Conservation (phyloP, 1,140 invertebrate species). For the Tetramorium alpestre region DNA sequence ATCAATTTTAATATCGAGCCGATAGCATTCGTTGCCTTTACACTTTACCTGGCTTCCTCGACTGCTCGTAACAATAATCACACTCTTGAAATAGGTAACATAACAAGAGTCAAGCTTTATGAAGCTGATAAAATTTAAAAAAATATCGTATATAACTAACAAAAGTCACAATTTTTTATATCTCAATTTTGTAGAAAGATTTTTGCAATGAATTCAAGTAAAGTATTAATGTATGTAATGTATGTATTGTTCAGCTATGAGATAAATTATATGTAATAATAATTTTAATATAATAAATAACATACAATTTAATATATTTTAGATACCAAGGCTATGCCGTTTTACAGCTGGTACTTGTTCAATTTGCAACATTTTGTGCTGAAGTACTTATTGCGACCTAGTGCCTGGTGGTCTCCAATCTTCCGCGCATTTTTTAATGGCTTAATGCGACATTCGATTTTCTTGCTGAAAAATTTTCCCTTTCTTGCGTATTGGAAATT, state of each 20-base stretch:
- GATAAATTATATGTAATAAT: neutral
- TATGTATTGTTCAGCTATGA: neutral
- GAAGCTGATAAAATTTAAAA: neutral
- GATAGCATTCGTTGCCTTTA: constrained; percentile 82
- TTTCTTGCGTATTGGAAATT: constrained; percentile 79
- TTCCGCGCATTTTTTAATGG: constrained; percentile 83
- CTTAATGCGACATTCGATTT: constrained; percentile 82
- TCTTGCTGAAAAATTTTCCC: constrained; percentile 80
- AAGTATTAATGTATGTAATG: constrained; percentile 21
- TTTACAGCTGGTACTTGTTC: constrained; percentile 82
- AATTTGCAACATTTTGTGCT: constrained; percentile 83
- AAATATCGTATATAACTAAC: neutral
- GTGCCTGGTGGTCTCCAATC: constrained; percentile 80
- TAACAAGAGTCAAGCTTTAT: neutral
- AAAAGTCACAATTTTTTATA: neutral
- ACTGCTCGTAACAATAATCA: constrained; percentile 81
- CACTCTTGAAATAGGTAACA: constrained; percentile 77
- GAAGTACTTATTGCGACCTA: constrained; percentile 77
- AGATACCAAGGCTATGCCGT: constrained; percentile 76
- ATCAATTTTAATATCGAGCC: constrained; percentile 83
- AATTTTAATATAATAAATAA: neutral
- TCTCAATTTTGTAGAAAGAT: neutral
- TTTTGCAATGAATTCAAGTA: neutral
- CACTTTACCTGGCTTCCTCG: constrained; percentile 76
- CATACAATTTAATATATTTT: constrained; percentile 52